These are phyloP conservation scores for Tympanuchus pallidicinctus DNA, from an alignment of 2,113 vertebrate species.

Conservation along the genomic window DNA sequence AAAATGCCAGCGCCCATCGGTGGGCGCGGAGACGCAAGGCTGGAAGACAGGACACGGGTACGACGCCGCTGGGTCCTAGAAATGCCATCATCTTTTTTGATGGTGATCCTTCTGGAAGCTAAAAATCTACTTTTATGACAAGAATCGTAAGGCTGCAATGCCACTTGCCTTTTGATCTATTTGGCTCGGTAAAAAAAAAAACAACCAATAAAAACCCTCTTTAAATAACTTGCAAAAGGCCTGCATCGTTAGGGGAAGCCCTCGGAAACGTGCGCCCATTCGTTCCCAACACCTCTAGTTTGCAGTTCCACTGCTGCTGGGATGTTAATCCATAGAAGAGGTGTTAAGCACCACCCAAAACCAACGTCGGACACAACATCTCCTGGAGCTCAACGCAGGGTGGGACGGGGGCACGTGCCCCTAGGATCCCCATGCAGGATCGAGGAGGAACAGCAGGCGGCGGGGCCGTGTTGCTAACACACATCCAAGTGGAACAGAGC, in stretches of 20 bases:
- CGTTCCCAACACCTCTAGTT: neutral
- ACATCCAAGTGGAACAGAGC: slow-evolving; percentile 46
- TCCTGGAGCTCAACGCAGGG: rapidly evolving
- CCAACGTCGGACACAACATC: neutral
- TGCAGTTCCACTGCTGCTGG: neutral
- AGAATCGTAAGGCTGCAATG: neutral
- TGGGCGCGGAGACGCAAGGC: neutral
- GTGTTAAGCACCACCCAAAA: neutral
- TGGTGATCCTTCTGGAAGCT: slow-evolving; percentile 3
- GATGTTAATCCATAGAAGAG: neutral
- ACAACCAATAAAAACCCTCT: neutral
- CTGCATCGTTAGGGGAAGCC: neutral
- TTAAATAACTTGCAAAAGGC: slow-evolving; percentile 14
- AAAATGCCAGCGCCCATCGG: rapidly evolving
- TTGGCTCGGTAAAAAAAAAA: slow-evolving; percentile 15
- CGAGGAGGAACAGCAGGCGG: neutral
- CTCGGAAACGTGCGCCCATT: neutral
- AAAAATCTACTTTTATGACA: neutral
- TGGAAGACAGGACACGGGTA: neutral
- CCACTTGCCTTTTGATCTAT: slow-evolving; percentile 41
- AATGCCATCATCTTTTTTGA: neutral
- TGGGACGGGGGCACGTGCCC: neutral
- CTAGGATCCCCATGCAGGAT: neutral
- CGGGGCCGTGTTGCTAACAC: neutral
- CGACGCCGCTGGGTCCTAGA: neutral